Percentiles rank a stretch among this genome's conserved stretches.
Evolutionary conservation across 2,113 vertebrate species (phyloP).

Genomic region (Brachyhypopomus occidentalis): DNA sequence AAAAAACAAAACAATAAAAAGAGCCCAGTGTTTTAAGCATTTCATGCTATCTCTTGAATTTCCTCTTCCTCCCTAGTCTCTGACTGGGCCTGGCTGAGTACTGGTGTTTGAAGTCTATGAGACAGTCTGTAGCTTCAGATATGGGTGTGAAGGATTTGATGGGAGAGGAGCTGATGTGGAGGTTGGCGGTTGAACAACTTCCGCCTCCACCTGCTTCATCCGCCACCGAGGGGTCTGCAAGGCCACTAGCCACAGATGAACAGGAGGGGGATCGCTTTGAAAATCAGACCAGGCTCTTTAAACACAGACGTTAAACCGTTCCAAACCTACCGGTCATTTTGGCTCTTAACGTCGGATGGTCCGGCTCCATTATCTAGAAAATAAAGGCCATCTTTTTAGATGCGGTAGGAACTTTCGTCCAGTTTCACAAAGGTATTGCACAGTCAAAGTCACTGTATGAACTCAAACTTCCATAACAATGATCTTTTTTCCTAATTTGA

Average conservation of each 20-base stretch:
- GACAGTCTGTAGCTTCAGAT: slow-evolving; percentile 76
- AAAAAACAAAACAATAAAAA: slow-evolving; percentile 30
- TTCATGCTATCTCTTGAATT: slow-evolving; percentile 49
- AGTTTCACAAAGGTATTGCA: not conserved
- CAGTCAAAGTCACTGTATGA: not conserved
- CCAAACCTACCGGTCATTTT: slow-evolving; percentile 22
- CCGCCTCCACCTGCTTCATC: not conserved
- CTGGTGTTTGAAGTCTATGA: slow-evolving; percentile 76
- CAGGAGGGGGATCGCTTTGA: not conserved
- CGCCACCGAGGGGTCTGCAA: not conserved
- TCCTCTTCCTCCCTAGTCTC: slow-evolving; percentile 56
- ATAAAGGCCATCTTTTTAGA: not conserved
- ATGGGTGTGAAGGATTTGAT: slow-evolving; percentile 76
- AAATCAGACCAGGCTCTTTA: not conserved
- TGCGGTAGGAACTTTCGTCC: not conserved
- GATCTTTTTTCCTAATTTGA: not conserved
- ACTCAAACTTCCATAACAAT: not conserved
- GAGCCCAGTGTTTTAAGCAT: slow-evolving; percentile 1
- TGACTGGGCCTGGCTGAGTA: slow-evolving; percentile 51
- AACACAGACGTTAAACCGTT: not conserved
- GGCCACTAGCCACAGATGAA: slow-evolving; percentile 4
- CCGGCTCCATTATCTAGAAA: slow-evolving; percentile 45
- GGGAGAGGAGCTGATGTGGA: slow-evolving; percentile 70
- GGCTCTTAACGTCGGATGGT: slow-evolving; percentile 42
- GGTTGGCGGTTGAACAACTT: not conserved